These are phyloP conservation scores for Pterocles burchelli DNA, from an alignment of 2,113 vertebrate genomes.

Conservation along the genomic window DNA sequence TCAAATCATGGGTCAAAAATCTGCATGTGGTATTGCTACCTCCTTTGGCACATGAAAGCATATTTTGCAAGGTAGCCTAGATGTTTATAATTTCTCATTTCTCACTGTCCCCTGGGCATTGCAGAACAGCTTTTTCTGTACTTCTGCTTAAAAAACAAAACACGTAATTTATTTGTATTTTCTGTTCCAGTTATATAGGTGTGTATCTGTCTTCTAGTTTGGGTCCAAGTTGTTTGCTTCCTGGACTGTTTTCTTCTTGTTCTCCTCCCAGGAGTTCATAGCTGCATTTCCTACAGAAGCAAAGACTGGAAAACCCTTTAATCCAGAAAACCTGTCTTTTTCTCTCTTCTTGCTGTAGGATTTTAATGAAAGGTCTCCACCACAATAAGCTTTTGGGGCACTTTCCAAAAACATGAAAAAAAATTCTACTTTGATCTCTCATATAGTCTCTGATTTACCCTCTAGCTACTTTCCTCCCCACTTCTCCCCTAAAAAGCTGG, in stretches of 20 bases:
- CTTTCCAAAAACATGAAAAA: not conserved
- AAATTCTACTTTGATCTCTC: not conserved
- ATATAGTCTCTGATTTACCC: not conserved
- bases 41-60: not conserved
- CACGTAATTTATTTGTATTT: not conserved
- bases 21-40: not conserved
- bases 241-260: not conserved
- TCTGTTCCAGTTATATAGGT: not conserved
- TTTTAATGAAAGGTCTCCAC: constrained; percentile 3
- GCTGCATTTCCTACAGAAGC: not conserved
- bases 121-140: not conserved
- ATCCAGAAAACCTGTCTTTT: constrained; percentile 40
- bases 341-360: not conserved
- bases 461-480: not conserved
- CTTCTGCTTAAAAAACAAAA: not conserved
- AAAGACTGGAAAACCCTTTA: constrained; percentile 18
- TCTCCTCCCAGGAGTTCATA: not conserved
- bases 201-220: not conserved
- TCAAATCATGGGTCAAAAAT: not conserved
- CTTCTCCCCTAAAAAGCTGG: not conserved
- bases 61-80: not conserved
- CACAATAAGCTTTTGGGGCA: constrained; percentile 6
- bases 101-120: not conserved
- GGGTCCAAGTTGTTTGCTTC: not conserved
- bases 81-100: not conserved